phyloP scores from a whole-genome alignment of 2,113 vertebrate species.

The Dryoscopus gambensis region DNA sequence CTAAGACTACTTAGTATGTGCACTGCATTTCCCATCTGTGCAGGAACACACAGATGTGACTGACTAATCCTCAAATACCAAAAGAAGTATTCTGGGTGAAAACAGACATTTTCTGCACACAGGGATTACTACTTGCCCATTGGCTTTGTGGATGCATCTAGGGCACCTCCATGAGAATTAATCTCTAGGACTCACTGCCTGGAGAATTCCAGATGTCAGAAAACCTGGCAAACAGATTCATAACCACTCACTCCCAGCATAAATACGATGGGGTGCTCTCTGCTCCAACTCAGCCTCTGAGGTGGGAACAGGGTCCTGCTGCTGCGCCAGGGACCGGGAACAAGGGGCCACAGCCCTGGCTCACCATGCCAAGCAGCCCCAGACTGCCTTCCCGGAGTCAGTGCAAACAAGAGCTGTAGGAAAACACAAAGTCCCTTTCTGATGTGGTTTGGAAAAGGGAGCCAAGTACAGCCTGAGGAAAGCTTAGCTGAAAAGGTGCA shows the following conservation, averaged over 20 bases:
- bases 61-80: constrained; percentile 28
- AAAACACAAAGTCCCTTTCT: constrained; percentile 45
- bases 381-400: not conserved
- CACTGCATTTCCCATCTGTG: not conserved
- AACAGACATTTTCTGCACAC: not conserved
- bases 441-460: constrained; percentile 50
- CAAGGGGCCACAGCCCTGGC: not conserved
- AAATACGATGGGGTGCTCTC: rapidly evolving
- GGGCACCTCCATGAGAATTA: not conserved
- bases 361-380: not conserved
- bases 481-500: constrained; percentile 42
- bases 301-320: not conserved
- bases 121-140: not conserved
- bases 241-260: not conserved
- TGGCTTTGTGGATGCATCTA: not conserved
- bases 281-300: not conserved
- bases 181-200: not conserved
- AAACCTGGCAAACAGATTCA: not conserved
- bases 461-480: constrained; percentile 32
- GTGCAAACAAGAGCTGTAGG: constrained; percentile 26
- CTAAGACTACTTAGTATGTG: not conserved
- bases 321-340: rapidly evolving
- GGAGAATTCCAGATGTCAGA: not conserved
- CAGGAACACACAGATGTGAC: not conserved
- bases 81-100: constrained; percentile 13